A percentile compares a stretch with the other conserved stretches of the same genome.
phyloP scores from a whole-genome alignment of 2,113 vertebrate species.

The Anhinga anhinga region DNA sequence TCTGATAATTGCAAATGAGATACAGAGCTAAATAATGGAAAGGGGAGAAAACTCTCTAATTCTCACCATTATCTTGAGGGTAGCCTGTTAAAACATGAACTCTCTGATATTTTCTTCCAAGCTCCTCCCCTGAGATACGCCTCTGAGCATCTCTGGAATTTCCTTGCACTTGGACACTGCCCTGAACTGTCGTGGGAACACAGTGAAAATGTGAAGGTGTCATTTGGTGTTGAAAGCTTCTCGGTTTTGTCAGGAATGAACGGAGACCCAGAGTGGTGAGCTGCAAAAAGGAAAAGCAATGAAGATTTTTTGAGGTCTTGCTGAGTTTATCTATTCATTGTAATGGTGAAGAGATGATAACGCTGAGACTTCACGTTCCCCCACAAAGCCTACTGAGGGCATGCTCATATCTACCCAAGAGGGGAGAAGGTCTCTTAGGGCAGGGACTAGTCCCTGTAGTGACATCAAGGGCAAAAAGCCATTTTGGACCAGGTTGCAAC shows the following conservation, averaged over 20 bases:
- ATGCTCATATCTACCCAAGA: background rate
- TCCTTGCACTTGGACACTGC: background rate
- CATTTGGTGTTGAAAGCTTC: background rate
- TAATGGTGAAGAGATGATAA: background rate
- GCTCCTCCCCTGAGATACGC: background rate
- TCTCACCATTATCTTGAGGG: slow-evolving; percentile 29
- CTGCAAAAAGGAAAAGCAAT: background rate
- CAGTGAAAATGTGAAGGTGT: background rate
- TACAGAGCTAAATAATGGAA: background rate
- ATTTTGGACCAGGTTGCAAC: background rate
- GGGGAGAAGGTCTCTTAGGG: background rate
- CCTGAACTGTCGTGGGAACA: background rate
- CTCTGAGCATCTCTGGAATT: slow-evolving; percentile 19
- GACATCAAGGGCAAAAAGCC: background rate
- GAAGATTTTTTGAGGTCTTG: background rate
- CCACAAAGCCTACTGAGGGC: background rate
- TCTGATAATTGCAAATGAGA: slow-evolving; percentile 15
- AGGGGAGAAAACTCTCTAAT: background rate
- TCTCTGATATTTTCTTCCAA: slow-evolving; percentile 10
- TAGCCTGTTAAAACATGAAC: slow-evolving; percentile 51
- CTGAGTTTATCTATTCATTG: background rate
- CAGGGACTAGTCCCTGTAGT: background rate
- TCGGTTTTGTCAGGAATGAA: background rate
- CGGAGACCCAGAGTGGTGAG: background rate
- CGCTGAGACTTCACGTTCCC: background rate